Evolutionary conservation across 2,888 invertebrate genomes (phyloP), one percentile per base, ranked within the genome.

Genomic region (Melinaea marsaeus): DNA sequence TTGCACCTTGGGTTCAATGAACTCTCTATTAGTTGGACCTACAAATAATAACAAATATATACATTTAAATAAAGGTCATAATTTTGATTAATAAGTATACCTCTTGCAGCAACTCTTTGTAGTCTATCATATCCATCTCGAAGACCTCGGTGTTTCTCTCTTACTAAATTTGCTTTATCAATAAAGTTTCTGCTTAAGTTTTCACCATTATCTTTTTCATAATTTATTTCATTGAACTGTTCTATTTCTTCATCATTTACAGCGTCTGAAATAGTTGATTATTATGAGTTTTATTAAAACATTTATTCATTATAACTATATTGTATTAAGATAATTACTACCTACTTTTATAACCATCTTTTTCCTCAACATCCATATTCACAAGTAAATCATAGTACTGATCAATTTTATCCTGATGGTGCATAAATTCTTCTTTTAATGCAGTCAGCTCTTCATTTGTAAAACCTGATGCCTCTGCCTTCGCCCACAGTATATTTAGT

Each of bases 401-500:
- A 80, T 98, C 96, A 58, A 98, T 94, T 86, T 98, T 98, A 72
- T 97, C 95, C 81, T 98, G 97, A 78, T 98, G 97, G 81, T 98
- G 98, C 32, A 88, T 86, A 77, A 98, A 98, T 84, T 98, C 98
- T 80, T 98, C 96, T 77, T 95, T 95, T 13, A 98, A 83, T 0
- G 96, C 93, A 65, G 94, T 90, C 55, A 98, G 80, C 84, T 98
- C 98, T 70, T 95, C 95, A 66, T 93, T 93, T 33, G 95, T 94
- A 78, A 98, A 97, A n/a, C 97, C 98, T 35, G 96, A 94, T 34
- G 92, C 86, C 87, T 97, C 96, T 0, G 98, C 98, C 80, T 97
- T 97, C 46, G 94, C 92, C 98, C 98, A 98, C 4, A 98, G 86
- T 79, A 95, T 95, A 79, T 96, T 97, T 2, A 98, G 84, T 81